phyloP scores from a whole-genome alignment of 2,113 vertebrate species.

The Tetrao urogallus region DNA sequence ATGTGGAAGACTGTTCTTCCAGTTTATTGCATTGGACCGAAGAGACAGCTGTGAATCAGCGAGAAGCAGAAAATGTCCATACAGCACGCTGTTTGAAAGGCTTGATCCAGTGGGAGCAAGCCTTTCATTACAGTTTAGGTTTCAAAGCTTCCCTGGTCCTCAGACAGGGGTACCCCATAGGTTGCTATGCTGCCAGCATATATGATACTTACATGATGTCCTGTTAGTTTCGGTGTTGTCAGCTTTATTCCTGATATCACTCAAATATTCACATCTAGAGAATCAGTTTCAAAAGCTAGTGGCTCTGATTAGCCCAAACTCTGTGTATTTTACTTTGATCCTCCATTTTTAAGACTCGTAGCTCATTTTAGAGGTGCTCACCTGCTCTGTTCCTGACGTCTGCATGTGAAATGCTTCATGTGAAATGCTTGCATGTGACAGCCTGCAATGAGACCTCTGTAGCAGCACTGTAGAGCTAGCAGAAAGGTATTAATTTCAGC shows the following conservation, averaged over 20 bases:
- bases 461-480: not conserved
- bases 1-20: not conserved
- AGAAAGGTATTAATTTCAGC: not conserved
- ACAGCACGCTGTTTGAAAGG: not conserved
- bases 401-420: not conserved
- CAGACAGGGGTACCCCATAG: not conserved
- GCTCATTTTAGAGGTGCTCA: not conserved
- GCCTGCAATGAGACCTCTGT: not conserved
- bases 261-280: not conserved
- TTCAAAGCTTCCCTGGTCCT: not conserved
- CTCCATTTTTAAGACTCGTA: not conserved
- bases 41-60: constrained; percentile 10
- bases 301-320: not conserved
- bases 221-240: not conserved
- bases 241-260: not conserved
- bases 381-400: not conserved
- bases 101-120: not conserved
- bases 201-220: not conserved
- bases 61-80: not conserved
- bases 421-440: not conserved
- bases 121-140: not conserved
- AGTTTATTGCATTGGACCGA: not conserved
- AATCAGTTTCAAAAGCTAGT: not conserved
- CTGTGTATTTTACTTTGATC: not conserved
- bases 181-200: not conserved